A percentile compares a stretch with the other conserved stretches of the same genome.
phyloP scores from a whole-genome alignment of 1,140 invertebrate genomes.

The Prorops nasuta region DNA sequence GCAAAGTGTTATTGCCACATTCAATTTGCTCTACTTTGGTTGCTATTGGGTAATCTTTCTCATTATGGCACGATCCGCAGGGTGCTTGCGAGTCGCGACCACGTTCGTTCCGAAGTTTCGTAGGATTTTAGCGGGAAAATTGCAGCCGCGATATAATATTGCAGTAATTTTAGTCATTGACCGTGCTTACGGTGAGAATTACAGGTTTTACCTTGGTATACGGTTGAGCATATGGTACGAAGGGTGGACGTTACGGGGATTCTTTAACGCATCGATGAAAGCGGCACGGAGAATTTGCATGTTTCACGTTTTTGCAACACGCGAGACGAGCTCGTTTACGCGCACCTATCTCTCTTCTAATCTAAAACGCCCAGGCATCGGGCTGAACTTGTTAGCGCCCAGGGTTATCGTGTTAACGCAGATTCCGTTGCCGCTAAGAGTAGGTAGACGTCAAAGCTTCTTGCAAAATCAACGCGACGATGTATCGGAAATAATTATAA shows the following conservation, averaged over 20 bases:
- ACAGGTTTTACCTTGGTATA: too few species aligned
- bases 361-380: slow-evolving; percentile 38
- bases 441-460: slow-evolving; percentile 22
- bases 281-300: too few species aligned
- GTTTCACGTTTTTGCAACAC: too few species aligned
- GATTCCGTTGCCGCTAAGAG: slow-evolving; percentile 33
- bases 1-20: slow-evolving; percentile 13
- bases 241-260: too few species aligned
- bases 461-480: slow-evolving; percentile 31
- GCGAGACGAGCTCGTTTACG: slow-evolving; percentile 24
- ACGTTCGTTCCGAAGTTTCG: too few species aligned
- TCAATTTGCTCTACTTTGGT: slow-evolving; percentile 16
- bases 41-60: slow-evolving; percentile 11
- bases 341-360: slow-evolving; percentile 35
- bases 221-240: too few species aligned
- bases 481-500: slow-evolving; percentile 18
- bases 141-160: too few species aligned
- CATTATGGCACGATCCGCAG: slow-evolving; percentile 10
- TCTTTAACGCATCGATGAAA: too few species aligned
- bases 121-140: too few species aligned
- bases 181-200: too few species aligned
- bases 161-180: too few species aligned
- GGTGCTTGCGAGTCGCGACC: background rate
- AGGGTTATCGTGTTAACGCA: slow-evolving; percentile 36
- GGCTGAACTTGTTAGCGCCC: slow-evolving; percentile 42